phyloP scores from a whole-genome alignment of 2,888 invertebrate species.

The Lymantria dispar region DNA sequence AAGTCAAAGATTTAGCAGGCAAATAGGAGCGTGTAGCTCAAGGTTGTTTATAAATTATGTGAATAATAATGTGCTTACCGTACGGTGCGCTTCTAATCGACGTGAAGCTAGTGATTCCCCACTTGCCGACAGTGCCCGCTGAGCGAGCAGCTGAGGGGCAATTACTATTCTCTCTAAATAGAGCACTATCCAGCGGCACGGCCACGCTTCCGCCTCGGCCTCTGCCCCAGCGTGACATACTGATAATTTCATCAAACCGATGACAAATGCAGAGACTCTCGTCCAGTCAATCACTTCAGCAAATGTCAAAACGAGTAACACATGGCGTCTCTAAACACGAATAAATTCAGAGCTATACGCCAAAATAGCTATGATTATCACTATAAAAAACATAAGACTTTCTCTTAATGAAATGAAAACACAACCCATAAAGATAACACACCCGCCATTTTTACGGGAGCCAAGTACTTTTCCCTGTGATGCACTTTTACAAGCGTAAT shows the following conservation, averaged over 20 bases:
- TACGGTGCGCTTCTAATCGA: slow-evolving; percentile 91
- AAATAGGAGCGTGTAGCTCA: slow-evolving; percentile 21
- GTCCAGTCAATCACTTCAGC: slow-evolving; percentile 53
- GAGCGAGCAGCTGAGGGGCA: slow-evolving; percentile 94
- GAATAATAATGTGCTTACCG: slow-evolving; percentile 79
- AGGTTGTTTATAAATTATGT: slow-evolving; percentile 34
- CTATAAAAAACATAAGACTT: slow-evolving; percentile 53
- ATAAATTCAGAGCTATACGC: slow-evolving; percentile 33
- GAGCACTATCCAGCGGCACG: slow-evolving; percentile 84
- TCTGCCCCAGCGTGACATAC: slow-evolving; percentile 86
- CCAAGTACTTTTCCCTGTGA: slow-evolving; percentile 67
- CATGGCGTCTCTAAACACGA: slow-evolving; percentile 50
- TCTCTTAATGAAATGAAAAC: slow-evolving; percentile 69
- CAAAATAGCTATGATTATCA: slow-evolving; percentile 35
- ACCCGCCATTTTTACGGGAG: slow-evolving; percentile 81
- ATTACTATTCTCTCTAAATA: slow-evolving; percentile 90
- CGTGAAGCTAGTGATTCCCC: slow-evolving; percentile 97
- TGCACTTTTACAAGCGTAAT: slow-evolving; percentile 50
- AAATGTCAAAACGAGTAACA: slow-evolving; percentile 61
- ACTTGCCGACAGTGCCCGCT: slow-evolving; percentile 95
- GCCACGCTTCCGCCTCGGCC: slow-evolving; percentile 83
- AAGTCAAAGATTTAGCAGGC: slow-evolving; percentile 14
- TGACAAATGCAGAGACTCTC: slow-evolving; percentile 67
- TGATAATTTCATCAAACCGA: slow-evolving; percentile 79
- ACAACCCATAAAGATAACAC: slow-evolving; percentile 79